Evolutionary conservation across 35 echinoderm and acorn worm genomes (phyloP), one percentile per base, ranked within the genome.

Genomic region (Apostichopus japonicus): DNA sequence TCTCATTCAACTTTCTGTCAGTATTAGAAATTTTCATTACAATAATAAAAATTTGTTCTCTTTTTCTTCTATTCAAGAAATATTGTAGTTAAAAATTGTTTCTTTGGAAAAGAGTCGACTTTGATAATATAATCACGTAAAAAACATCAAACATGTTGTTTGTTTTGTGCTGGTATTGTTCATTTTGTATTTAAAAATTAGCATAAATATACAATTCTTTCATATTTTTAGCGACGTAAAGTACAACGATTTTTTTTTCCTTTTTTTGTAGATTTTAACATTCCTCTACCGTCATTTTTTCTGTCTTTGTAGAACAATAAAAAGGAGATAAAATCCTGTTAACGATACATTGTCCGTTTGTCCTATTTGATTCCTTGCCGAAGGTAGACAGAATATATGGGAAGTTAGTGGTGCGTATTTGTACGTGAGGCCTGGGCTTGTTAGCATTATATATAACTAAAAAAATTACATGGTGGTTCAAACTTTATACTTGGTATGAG

Each of bases 251-350:
- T 8, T 19, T 11, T 67, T 44, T 44, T 44, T 44, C 4, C 33
- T 44, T 44, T 44, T 83, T 83, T 83, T 83, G 79, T 83, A 83
- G 79, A 83, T 83, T 83, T 24, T 83, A 83, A 83, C 79, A 83
- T 83, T 83, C 79, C 79, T 83, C 79, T 54, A 83, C 54, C 54
- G 79, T 54, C 44, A 83, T 55, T 17, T 55, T 44, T 83, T 83
- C 54, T 83, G 79, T 83, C 79, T 83, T 83, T 52, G 79, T 83
- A 83, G 79, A 83, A n/a, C 79, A 83, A 83, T 83, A 83, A 83
- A 83, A 33, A 83, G 51, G 33, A 44, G 33, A 44, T 44, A 44
- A 44, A 44, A 44, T 44, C 33, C 19, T 83, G 79, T 83, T 19
- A 83, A 56, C 23, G 24, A 83, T 15, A 33, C 24, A 14, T 65